Base-by-base conservation (phyloP, 2,797 vertebrate genomes). In the Trachurus trachurus region DNA sequence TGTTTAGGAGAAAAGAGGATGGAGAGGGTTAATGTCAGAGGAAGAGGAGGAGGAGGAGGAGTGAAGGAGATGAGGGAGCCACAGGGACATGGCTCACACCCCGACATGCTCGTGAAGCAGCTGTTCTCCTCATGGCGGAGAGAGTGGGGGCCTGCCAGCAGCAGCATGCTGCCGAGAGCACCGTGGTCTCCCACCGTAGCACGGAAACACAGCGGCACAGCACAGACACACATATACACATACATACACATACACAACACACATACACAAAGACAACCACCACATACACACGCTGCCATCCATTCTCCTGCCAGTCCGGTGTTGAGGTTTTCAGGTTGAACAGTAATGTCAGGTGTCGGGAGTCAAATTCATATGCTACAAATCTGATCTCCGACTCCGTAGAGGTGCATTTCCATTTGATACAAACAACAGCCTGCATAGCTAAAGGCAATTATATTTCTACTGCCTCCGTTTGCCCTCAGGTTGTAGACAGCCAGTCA, bases 361-460 rank as follows among this genome's bases (percentile, higher is more conserved):
- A 91, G 88, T 90, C 86, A 89, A 86, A 93, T 86, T 88, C 88
- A 86, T 88, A 87, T 80, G 80, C 78, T 84, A 73, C 83, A 85
- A 86, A 90, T 90, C 78, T 91, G 88, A 93, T 88, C 78, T 89
- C 72, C 76, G 74, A 82, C 86, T 86, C 87, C 61, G 82, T 78
- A 74, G 88, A 85, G 88, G 83, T 81, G 88, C 86, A 87, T 90
- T 92, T 91, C 86, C 86, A 92, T 92, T 89, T 92, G 92, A 93
- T 93, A 86, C 89, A 93, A 94, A 94, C 92, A 93, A 93, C 90
- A 92, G 89, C 87, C 93, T 92, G 90, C 93, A 91, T 92, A 81
- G 92, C 92, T 93, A 89, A 92, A 86, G 92, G 92, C 93, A 93
- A 93, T 94, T 93, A 93, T 93, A 92, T 91, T 91, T 93, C 91